phyloP scores from a whole-genome alignment of 2,888 invertebrate species.

The Gandaritis pyraliata region DNA sequence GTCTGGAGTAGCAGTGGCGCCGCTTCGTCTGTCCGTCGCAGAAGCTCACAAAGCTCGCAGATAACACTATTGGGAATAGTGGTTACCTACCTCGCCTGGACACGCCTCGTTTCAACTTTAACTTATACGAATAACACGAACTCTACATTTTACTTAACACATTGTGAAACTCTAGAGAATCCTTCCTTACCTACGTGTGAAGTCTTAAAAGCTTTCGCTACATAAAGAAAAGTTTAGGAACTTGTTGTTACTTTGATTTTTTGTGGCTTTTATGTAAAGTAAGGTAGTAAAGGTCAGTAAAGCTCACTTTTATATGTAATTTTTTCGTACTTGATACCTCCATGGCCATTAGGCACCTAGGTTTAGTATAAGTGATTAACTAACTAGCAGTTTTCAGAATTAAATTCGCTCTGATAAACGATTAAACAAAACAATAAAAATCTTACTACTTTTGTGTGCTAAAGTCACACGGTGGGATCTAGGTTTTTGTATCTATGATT shows the following conservation, averaged over 20 bases:
- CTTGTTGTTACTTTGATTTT: not conserved
- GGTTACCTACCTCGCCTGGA: constrained; percentile 47
- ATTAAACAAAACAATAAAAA: no score
- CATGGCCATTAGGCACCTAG: no score
- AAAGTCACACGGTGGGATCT: not conserved
- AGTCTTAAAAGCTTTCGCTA: constrained; percentile 23
- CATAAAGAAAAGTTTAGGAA: constrained; percentile 12
- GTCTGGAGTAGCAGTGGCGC: constrained; percentile 61
- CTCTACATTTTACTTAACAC: constrained; percentile 28
- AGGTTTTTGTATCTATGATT: constrained; percentile 12
- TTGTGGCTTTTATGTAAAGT: constrained; percentile 1
- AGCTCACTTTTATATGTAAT: not conserved
- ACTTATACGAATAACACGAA: constrained; percentile 23
- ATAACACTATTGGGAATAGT: constrained; percentile 49
- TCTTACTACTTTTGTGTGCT: no score
- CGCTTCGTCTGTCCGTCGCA: constrained; percentile 57
- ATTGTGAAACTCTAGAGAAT: constrained; percentile 34
- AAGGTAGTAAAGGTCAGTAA: not conserved
- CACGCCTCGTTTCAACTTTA: constrained; percentile 45
- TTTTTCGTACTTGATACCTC: not conserved
- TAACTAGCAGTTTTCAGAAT: no score
- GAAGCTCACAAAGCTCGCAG: constrained; percentile 38
- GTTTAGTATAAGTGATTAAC: no score
- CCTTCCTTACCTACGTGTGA: constrained; percentile 7
- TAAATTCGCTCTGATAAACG: no score